phyloP scores from a whole-genome alignment of 35 echinoderm and acorn worm species.

The Apostichopus japonicus region DNA sequence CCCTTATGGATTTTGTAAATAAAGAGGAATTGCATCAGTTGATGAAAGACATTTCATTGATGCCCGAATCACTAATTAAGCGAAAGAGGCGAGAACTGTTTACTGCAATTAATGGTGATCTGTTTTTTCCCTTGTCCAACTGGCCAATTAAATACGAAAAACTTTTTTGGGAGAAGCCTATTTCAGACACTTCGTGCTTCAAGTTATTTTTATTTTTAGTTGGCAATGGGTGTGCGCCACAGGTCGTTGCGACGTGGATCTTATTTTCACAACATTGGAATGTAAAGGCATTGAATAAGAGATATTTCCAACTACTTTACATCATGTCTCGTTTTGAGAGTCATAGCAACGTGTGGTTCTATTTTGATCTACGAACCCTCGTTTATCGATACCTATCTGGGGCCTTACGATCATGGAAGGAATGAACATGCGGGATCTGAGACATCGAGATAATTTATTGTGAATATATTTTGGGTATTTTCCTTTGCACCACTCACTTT shows the following conservation, averaged over 20 bases:
- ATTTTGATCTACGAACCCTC: not conserved
- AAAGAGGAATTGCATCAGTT: too few relatives aligned
- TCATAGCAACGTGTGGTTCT: not conserved
- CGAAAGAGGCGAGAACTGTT: too few relatives aligned
- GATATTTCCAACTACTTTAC: not conserved
- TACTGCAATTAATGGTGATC: not conserved
- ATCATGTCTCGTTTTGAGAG: not conserved
- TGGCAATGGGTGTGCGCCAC: conserved; percentile 26
- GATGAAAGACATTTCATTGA: too few relatives aligned
- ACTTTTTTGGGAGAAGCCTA: not conserved
- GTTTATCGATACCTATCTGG: not conserved
- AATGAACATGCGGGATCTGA: fast-evolving
- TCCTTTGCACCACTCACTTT: too few relatives aligned
- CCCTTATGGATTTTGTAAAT: too few relatives aligned
- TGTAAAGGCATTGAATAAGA: not conserved
- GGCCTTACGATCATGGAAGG: too few relatives aligned
- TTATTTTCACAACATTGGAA: not conserved
- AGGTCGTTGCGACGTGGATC: not conserved
- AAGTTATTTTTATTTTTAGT: not conserved
- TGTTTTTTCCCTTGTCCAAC: not conserved
- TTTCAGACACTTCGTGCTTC: not conserved
- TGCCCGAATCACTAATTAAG: too few relatives aligned
- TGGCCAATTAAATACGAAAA: not conserved
- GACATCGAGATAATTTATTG: too few relatives aligned
- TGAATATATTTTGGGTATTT: too few relatives aligned